Conservation (phyloP, 1,140 invertebrate genomes). For the Drosophila pseudoobscura region DNA sequence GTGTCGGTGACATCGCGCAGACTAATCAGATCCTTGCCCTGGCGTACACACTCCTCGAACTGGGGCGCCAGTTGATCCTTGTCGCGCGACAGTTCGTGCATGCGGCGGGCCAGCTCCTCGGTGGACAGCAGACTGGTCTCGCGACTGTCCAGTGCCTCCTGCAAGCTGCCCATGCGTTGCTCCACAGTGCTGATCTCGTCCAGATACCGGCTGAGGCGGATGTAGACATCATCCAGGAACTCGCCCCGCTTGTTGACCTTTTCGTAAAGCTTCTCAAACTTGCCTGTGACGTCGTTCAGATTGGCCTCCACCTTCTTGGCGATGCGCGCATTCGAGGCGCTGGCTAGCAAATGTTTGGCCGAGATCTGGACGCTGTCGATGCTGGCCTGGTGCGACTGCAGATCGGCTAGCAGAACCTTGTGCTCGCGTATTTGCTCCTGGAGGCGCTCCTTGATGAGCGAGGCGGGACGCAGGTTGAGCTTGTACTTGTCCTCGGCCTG, state of each 20-base stretch:
- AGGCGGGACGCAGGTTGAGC: conserved; percentile 91
- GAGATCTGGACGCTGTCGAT: conserved; percentile 91
- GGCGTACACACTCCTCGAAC: conserved; percentile 91
- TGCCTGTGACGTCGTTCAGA: conserved; percentile 91
- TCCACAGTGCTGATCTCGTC: conserved; percentile 88
- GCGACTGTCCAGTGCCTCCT: conserved; percentile 90
- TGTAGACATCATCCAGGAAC: conserved; percentile 92
- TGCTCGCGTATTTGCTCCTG: conserved; percentile 95
- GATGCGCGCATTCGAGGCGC: conserved; percentile 92
- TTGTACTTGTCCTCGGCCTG: conserved; percentile 93
- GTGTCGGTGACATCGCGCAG: conserved; percentile 96
- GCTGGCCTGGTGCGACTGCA: conserved; percentile 92
- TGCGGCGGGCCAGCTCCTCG: conserved; percentile 88
- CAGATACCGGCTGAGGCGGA: conserved; percentile 89
- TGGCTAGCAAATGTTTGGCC: conserved; percentile 91
- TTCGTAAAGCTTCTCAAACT: conserved; percentile 93
- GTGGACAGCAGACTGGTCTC: conserved; percentile 87
- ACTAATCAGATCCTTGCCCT: conserved; percentile 92
- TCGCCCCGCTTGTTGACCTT: conserved; percentile 90
- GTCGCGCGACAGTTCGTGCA: conserved; percentile 85
- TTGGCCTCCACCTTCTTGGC: conserved; percentile 95
- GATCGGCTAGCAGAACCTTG: conserved; percentile 90
- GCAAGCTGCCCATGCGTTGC: conserved; percentile 88
- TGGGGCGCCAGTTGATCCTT: conserved; percentile 83
- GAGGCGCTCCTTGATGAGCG: conserved; percentile 93